Conservation (phyloP, 2,888 invertebrate species). For the Antitype chi region DNA sequence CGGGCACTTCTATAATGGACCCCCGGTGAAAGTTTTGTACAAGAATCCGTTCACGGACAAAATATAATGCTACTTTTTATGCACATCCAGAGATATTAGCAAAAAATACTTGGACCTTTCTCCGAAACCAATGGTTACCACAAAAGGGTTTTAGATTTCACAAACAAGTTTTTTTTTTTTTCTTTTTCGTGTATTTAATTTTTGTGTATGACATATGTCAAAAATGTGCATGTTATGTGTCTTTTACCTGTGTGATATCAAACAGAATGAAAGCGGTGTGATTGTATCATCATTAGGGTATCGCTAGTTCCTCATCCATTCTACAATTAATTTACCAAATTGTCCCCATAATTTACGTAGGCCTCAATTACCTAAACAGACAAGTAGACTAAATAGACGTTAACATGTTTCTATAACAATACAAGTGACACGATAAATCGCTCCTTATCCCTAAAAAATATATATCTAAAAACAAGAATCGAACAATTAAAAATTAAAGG, state of each 20-base stretch:
- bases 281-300: background rate
- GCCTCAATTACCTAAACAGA: background rate
- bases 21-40: constrained; percentile 86
- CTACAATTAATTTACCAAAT: background rate
- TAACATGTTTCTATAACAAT: background rate
- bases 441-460: constrained; percentile 29
- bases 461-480: constrained; percentile 22
- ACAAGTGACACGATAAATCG: constrained; percentile 2
- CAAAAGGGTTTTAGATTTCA: constrained; percentile 89
- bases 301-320: background rate
- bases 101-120: constrained; percentile 83
- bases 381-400: background rate
- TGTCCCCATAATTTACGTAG: background rate
- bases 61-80: constrained; percentile 81
- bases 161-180: constrained; percentile 81
- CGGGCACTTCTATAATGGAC: constrained; percentile 70
- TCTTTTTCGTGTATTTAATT: constrained; percentile 58
- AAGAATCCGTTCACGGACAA: constrained; percentile 79
- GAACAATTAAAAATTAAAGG: constrained; percentile 59
- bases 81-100: constrained; percentile 69
- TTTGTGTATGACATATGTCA: constrained; percentile 65
- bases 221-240: constrained; percentile 29
- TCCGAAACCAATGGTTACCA: constrained; percentile 71
- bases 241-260: constrained; percentile 40
- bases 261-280: constrained; percentile 4